These are phyloP conservation scores for Dicranocentrus wangi DNA, from an alignment of 2,888 invertebrate genomes.

Conservation along the genomic window DNA sequence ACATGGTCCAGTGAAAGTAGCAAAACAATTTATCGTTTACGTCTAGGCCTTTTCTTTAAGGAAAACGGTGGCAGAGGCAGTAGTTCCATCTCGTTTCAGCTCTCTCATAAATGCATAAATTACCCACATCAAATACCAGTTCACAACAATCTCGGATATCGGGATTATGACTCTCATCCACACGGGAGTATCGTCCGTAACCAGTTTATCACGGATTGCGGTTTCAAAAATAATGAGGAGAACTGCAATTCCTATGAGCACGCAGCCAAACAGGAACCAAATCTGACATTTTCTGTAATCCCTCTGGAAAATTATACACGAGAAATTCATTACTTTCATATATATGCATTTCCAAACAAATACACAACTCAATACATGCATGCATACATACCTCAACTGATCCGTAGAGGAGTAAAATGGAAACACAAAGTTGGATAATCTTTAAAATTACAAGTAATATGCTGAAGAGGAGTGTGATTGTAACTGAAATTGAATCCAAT, in stretches of 20 bases:
- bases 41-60: slow-evolving; percentile 51
- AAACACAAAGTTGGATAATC: slow-evolving; percentile 55
- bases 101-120: slow-evolving; percentile 61
- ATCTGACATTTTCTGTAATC: slow-evolving; percentile 61
- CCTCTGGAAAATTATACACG: no score
- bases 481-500: slow-evolving; percentile 43
- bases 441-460: slow-evolving; percentile 56
- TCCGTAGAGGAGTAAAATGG: slow-evolving; percentile 56
- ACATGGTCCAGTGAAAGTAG: no score
- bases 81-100: slow-evolving; percentile 41
- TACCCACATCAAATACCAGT: slow-evolving; percentile 65
- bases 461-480: slow-evolving; percentile 62
- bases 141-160: slow-evolving; percentile 50
- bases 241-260: slow-evolving; percentile 52
- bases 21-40: no score
- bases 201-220: slow-evolving; percentile 45
- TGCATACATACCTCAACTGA: slow-evolving; percentile 52
- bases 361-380: neutral
- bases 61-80: slow-evolving; percentile 43
- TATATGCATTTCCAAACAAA: slow-evolving; percentile 10
- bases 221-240: slow-evolving; percentile 59
- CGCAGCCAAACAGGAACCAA: slow-evolving; percentile 59
- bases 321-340: no score
- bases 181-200: slow-evolving; percentile 36
- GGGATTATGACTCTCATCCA: slow-evolving; percentile 58